Conservation (phyloP, 2,113 vertebrate genomes). For the Carlito syrichta region DNA sequence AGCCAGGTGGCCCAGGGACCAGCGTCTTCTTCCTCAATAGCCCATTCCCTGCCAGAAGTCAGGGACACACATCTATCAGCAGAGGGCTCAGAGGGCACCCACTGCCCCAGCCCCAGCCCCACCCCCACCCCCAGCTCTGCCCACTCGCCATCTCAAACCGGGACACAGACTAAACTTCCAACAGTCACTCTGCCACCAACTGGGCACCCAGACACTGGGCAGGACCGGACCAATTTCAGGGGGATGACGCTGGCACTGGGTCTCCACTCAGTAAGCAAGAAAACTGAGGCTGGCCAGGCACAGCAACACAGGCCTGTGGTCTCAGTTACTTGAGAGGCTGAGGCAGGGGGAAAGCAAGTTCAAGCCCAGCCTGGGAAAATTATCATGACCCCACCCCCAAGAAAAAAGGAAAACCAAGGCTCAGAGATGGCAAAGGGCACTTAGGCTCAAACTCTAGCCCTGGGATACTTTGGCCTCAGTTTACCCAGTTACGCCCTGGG, state of each 20-base stretch:
- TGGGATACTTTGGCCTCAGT: background rate
- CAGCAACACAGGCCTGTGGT: too few species aligned
- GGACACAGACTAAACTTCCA: background rate
- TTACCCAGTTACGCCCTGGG: background rate
- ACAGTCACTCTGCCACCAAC: background rate
- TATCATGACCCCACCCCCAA: background rate
- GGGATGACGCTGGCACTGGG: accelerated
- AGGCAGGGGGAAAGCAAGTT: background rate
- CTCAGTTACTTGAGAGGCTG: background rate
- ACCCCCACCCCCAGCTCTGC: background rate
- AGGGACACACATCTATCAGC: accelerated
- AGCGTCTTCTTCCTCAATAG: conserved; percentile 93
- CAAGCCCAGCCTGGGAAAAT: background rate
- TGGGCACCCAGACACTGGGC: background rate
- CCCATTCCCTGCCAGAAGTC: conserved; percentile 85
- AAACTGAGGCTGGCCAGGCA: background rate
- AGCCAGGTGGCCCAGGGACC: conserved; percentile 82
- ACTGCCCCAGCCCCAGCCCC: too few species aligned
- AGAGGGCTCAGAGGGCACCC: accelerated
- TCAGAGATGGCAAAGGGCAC: background rate
- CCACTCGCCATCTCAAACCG: background rate
- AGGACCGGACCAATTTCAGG: background rate
- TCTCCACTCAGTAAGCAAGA: background rate
- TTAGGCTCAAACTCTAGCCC: background rate
- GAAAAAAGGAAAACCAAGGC: background rate